Conservation (phyloP, 2,888 invertebrate genomes). For the Dusona sp. region DNA sequence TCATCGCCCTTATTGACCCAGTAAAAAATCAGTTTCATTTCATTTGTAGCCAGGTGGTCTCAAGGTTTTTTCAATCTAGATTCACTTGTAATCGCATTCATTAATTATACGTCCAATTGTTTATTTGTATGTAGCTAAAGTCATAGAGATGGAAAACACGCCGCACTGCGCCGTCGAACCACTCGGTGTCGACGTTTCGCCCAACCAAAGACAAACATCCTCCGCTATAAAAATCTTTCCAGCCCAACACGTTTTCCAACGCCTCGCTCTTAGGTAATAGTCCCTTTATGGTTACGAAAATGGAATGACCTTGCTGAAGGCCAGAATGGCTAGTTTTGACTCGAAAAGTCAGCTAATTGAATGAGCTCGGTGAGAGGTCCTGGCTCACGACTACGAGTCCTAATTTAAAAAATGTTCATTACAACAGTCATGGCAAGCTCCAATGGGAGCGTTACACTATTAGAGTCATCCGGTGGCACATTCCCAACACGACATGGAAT, state of each 20-base stretch:
- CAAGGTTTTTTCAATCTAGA: not conserved
- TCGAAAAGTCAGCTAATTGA: slow-evolving; percentile 60
- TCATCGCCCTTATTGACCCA: not conserved
- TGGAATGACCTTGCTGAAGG: not conserved
- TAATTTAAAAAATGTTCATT: slow-evolving; percentile 80
- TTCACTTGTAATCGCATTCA: not conserved
- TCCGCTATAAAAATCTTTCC: not conserved
- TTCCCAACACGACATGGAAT: slow-evolving; percentile 72
- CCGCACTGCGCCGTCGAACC: not conserved
- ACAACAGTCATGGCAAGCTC: slow-evolving; percentile 67
- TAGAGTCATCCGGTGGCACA: slow-evolving; percentile 37
- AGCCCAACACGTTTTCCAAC: not conserved
- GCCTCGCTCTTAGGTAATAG: not conserved
- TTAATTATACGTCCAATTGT: not conserved
- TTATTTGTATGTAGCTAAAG: not conserved
- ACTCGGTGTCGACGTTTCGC: not conserved
- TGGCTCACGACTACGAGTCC: slow-evolving; percentile 75
- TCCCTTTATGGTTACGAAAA: too few relatives aligned
- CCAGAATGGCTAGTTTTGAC: slow-evolving; percentile 13
- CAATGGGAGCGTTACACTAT: slow-evolving; percentile 62
- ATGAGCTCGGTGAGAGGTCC: slow-evolving; percentile 62
- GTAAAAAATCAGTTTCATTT: not conserved
- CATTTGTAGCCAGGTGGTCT: not conserved
- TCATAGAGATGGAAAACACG: too few relatives aligned
- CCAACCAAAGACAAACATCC: not conserved